phyloP scores from a whole-genome alignment of 1,140 invertebrate genomes.

The Atta texana region DNA sequence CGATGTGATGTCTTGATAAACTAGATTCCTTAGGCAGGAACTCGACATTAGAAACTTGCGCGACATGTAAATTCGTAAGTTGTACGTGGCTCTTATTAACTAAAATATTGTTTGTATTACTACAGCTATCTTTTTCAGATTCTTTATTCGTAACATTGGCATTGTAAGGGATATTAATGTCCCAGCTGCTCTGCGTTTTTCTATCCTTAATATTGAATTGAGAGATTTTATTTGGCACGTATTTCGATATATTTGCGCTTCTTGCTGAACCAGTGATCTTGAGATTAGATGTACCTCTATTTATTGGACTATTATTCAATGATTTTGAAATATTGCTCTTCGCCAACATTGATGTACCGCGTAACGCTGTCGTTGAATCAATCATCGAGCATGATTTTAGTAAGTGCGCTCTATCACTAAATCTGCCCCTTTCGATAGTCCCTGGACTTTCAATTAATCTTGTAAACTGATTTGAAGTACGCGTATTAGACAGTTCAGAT shows the following conservation, averaged over 20 bases:
- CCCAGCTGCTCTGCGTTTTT: conserved; percentile 59
- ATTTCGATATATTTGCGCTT: conserved; percentile 44
- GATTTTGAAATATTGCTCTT: conserved; percentile 79
- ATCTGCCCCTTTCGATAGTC: conserved; percentile 23
- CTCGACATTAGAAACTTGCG: conserved; percentile 35
- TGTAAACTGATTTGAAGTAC: conserved; percentile 41
- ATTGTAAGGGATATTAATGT: conserved; percentile 36
- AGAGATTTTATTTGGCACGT: conserved; percentile 69
- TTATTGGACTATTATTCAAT: conserved; percentile 77
- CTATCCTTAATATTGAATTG: conserved; percentile 54
- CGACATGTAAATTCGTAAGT: conserved; percentile 11
- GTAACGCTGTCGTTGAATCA: conserved; percentile 66
- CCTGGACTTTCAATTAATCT: conserved; percentile 20
- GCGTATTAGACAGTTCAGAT: conserved; percentile 30
- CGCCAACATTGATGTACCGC: conserved; percentile 71
- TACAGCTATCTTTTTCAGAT: not conserved
- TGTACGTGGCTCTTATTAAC: conserved; percentile 26
- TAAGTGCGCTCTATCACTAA: conserved; percentile 34
- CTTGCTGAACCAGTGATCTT: not conserved
- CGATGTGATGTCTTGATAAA: not conserved
- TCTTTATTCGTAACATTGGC: not conserved
- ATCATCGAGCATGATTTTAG: conserved; percentile 75
- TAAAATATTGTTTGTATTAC: conserved; percentile 23
- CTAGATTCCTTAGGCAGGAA: conserved; percentile 10
- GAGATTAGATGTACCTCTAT: conserved; percentile 74